Evolutionary conservation across 2,113 vertebrate genomes (phyloP).

Genomic region (Cranoglanis bouderius): DNA sequence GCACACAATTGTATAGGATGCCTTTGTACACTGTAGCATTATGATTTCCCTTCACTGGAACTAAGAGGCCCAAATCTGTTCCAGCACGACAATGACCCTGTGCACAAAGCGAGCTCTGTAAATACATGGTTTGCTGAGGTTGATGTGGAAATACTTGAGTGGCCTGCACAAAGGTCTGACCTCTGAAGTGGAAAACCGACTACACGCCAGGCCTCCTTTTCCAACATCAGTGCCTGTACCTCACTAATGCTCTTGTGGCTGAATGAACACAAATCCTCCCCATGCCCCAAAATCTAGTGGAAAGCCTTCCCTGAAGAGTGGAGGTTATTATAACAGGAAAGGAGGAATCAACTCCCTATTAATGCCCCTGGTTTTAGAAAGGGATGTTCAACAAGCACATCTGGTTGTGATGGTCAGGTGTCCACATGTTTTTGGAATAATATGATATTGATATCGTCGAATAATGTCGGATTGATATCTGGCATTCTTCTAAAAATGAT

Average conservation of each 20-base stretch:
- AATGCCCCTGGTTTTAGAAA: background rate
- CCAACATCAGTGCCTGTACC: background rate
- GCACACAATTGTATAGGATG: background rate
- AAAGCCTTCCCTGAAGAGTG: background rate
- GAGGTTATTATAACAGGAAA: background rate
- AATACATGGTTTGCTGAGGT: background rate
- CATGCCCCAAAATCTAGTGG: background rate
- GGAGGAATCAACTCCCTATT: background rate
- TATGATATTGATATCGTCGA: background rate
- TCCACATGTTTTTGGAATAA: background rate
- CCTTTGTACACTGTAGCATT: background rate
- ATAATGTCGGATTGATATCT: background rate
- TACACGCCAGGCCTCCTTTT: background rate
- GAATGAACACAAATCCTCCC: background rate
- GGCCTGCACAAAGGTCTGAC: background rate
- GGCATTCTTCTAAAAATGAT: background rate
- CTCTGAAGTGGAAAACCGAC: background rate
- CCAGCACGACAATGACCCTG: background rate
- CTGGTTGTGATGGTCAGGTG: background rate
- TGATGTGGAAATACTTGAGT: background rate
- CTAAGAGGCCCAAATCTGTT: background rate
- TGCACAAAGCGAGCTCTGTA: background rate
- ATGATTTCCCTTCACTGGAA: background rate
- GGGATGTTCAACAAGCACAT: background rate
- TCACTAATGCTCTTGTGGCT: background rate